Base-by-base conservation (phyloP, 2,797 vertebrate genomes). In the Perodicticus potto region DNA sequence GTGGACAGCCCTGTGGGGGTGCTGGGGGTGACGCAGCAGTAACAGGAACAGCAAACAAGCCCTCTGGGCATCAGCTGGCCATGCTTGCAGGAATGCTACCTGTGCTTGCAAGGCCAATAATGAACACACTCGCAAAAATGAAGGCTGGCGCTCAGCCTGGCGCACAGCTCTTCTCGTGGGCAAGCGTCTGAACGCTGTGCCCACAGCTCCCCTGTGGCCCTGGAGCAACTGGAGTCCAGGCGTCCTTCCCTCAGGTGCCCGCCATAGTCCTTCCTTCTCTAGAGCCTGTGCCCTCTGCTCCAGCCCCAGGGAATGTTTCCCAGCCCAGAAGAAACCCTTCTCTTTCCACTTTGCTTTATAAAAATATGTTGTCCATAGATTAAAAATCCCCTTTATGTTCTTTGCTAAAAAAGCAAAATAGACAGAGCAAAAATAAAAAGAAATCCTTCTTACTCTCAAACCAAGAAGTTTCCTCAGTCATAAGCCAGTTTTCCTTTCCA, bases 321-420 rank as follows among this genome's bases (percentile, higher is more conserved):
- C 23, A 63, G 49, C 53, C 29, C 89, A 59, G 45, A n/a, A 83
- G 32, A 89, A 81, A 77, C 6, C 25, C 5, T 85, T 37, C 6
- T 83, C 45, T 89, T 92, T 73, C 25, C 53, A 55, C 25, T 65
- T 22, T 94, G 76, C 67, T 93, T 92, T 78, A 37, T 53, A 86
- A 91, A 93, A 80, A 45, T 27, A 55, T 59, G 45, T 80, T 87
- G 32, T 74, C 25, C 76, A 32, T 57, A 84, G 27, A 81, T 91
- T 91, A 89, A 19, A 89, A 95, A 92, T 86, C 32, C 20, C 40
- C 86, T 86, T 96, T 90, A 88, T 90, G 94, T 83, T n/a, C n/a
- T 88, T 57, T 59, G 9, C 53, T 43, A 5, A 29, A 43, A 53
- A 67, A 67, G n/a, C 17, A 67, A 32, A n/a, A n/a, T 7, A n/a